Percentiles rank a stretch among this genome's conserved stretches.
Conservation (phyloP, 2,113 vertebrate genomes). For the Rallus limicola region DNA sequence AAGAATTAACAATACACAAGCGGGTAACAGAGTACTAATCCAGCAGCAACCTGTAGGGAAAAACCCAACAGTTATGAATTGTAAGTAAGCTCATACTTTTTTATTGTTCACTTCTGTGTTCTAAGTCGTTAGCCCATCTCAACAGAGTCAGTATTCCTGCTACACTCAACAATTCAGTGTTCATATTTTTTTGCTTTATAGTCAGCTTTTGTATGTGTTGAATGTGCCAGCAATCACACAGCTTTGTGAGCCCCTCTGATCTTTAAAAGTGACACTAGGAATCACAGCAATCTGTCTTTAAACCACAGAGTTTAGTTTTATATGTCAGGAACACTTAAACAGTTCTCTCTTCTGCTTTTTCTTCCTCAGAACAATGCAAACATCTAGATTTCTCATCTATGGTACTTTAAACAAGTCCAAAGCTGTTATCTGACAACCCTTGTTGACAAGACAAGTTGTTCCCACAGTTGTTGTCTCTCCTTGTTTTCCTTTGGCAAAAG, state of each 20-base stretch:
- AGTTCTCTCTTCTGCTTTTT: conserved; percentile 31
- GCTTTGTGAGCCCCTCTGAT: conserved; percentile 52
- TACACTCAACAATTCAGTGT: conserved; percentile 25
- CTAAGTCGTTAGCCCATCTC: conserved; percentile 15
- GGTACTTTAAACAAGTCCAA: conserved; percentile 32
- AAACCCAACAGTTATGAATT: not conserved
- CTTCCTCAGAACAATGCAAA: conserved; percentile 8
- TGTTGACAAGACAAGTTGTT: conserved; percentile 27
- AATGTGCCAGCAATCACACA: conserved; percentile 35
- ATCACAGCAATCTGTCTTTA: conserved; percentile 54
- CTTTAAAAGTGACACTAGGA: conserved; percentile 12
- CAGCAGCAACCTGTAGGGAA: not conserved
- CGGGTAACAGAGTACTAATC: conserved; percentile 20
- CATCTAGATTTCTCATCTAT: conserved; percentile 2
- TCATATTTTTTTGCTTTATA: conserved; percentile 61
- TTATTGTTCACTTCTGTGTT: conserved; percentile 46
- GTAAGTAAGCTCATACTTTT: conserved; percentile 27
- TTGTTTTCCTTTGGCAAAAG: not conserved
- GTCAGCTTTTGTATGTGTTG: conserved; percentile 1
- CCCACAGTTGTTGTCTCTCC: not conserved
- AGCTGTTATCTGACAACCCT: conserved; percentile 23
- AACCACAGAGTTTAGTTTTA: conserved; percentile 46
- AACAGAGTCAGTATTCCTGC: not conserved
- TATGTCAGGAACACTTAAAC: conserved; percentile 51
- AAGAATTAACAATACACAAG: conserved; percentile 24